Percentiles rank a stretch among this genome's conserved stretches.
phyloP scores from a whole-genome alignment of 1,140 invertebrate genomes.

The Drosophila burlai region DNA sequence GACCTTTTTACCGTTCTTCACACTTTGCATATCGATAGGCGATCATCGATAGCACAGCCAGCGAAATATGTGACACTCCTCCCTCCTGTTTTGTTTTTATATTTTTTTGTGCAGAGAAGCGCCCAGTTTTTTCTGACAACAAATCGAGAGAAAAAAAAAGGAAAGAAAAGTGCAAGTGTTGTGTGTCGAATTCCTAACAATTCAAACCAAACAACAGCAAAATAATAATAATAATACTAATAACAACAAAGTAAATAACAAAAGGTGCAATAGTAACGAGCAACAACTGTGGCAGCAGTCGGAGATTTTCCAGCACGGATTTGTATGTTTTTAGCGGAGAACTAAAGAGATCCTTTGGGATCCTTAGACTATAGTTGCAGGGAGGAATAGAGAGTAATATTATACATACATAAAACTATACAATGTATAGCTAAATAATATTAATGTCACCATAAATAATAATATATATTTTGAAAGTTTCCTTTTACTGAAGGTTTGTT shows the following conservation, averaged over 20 bases:
- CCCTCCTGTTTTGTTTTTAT: constrained; percentile 20
- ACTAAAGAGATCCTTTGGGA: not conserved
- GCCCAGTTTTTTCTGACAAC: constrained; percentile 10
- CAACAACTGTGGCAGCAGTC: not conserved
- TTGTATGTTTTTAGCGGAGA: constrained; percentile 3
- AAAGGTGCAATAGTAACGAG: constrained; percentile 6
- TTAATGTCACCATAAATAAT: no score
- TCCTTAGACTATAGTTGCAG: not conserved
- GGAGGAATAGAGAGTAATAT: not conserved
- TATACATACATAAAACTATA: no score
- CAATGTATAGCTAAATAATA: no score
- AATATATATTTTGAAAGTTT: not conserved
- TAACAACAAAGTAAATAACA: not conserved
- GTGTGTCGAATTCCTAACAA: constrained; percentile 8
- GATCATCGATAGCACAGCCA: constrained; percentile 10
- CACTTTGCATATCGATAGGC: not conserved
- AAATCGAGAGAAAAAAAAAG: not conserved
- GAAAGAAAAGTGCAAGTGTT: constrained; percentile 5
- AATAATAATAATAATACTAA: not conserved
- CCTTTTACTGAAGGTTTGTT: not conserved
- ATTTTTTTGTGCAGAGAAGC: constrained; percentile 21
- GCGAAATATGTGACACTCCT: constrained; percentile 8
- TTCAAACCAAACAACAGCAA: constrained; percentile 1
- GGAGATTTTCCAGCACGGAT: constrained; percentile 11
- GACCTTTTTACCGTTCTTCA: constrained; percentile 9